Evolutionary conservation across 2,888 invertebrate species (phyloP), one percentile per base, ranked within the genome.

Genomic region (Piscicola geometra): DNA sequence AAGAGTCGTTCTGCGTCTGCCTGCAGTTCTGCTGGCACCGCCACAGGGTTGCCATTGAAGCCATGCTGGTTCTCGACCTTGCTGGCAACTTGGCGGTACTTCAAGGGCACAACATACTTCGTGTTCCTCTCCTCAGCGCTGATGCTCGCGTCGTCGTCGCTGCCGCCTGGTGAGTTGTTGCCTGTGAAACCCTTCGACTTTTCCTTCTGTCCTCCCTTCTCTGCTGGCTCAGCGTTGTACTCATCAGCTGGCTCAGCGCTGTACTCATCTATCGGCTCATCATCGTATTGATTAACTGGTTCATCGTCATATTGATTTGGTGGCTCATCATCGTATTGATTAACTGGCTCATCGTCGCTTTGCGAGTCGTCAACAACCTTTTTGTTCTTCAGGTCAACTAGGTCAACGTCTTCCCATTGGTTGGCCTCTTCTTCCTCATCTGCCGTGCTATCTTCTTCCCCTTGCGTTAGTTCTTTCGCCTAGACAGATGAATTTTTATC

Each of bases 311-410:
- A n/a, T n/a, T n/a, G n/a, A n/a, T n/a, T n/a, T n/a, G n/a, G n/a
- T n/a, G n/a, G n/a, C 41, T 41, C 41, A 41, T 41, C 41, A 9
- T 41, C 41, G 15, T 41, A 41, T 41, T 41, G 41, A 41, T 15
- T 41, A 5, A 9, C 41, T 41, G 80, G n/a, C n/a, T n/a, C n/a
- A n/a, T n/a, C n/a, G n/a, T n/a, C n/a, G n/a, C n/a, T n/a, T n/a
- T n/a, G n/a, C 80, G 66, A 79, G 79, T 72, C 64, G 78, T n/a
- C 79, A 80, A 70, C 36, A 77, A 78, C 25, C 80, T 80, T 78
- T n/a, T n/a, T n/a, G n/a, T n/a, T n/a, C n/a, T n/a, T n/a, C 80
- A 80, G 80, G 80, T 80, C 64, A 79, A 80, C 78, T 76, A 79
- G 77, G 80, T 78, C 71, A 80, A 79, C 72, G 80, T 80, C 71